Percentiles rank a stretch among this genome's conserved stretches.
Evolutionary conservation across 2,888 invertebrate species (phyloP).

Genomic region (Allacma fusca): DNA sequence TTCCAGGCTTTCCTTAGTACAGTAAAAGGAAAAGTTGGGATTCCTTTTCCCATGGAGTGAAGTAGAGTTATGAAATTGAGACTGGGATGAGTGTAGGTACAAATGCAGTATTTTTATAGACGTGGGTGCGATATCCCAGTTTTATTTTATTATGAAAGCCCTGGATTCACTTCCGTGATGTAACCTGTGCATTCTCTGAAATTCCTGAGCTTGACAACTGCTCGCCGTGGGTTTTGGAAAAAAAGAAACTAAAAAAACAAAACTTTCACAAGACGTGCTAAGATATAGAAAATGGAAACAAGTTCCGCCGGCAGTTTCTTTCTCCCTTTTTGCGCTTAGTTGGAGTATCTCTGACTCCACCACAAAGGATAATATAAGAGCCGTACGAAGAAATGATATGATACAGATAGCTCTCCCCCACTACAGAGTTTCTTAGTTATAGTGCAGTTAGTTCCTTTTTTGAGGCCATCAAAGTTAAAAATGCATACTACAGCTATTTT

Average conservation of each 20-base stretch:
- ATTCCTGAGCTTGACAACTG: not conserved
- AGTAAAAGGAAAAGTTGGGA: too few relatives aligned
- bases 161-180: not conserved
- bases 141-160: too few relatives aligned
- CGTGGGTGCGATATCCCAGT: too few relatives aligned
- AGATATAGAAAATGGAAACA: conserved; percentile 3
- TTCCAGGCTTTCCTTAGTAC: too few relatives aligned
- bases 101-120: too few relatives aligned
- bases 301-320: not conserved
- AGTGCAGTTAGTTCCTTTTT: too few relatives aligned
- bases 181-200: not conserved
- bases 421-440: too few relatives aligned
- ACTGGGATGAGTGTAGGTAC: too few relatives aligned
- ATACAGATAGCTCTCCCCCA: too few relatives aligned
- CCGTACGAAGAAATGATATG: not conserved
- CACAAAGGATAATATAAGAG: not conserved
- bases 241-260: not conserved
- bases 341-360: not conserved
- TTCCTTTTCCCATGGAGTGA: too few relatives aligned
- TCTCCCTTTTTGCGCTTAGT: not conserved
- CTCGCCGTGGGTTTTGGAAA: not conserved
- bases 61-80: too few relatives aligned
- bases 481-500: not conserved
- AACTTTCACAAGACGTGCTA: not conserved
- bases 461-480: not conserved